phyloP scores from a whole-genome alignment of 2,797 vertebrate genomes.

The Furcifer pardalis region DNA sequence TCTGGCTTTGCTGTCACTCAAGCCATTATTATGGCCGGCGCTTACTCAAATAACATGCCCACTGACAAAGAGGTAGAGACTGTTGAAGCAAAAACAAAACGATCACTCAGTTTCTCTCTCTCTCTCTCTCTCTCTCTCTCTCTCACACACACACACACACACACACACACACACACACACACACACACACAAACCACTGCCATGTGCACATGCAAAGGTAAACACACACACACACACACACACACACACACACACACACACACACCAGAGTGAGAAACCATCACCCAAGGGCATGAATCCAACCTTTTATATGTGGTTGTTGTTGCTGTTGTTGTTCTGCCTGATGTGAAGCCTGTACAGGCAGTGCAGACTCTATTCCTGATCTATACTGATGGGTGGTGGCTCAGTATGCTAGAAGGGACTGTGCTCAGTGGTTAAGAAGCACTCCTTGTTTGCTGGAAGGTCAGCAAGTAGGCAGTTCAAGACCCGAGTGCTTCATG shows the following conservation, averaged over 20 bases:
- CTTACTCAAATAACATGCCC: constrained; percentile 83
- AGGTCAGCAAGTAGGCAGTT: no score
- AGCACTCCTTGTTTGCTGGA: no score
- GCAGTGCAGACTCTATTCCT: no score
- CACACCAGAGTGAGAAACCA: constrained; percentile 66
- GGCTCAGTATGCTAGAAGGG: neutral
- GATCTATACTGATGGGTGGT: neutral
- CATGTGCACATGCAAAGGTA: constrained; percentile 16
- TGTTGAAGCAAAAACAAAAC: constrained; percentile 50
- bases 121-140: no score
- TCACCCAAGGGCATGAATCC: constrained; percentile 62
- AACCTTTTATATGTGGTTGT: constrained; percentile 37
- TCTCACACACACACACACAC: no score
- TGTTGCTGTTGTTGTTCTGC: neutral
- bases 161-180: no score
- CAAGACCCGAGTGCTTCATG: no score
- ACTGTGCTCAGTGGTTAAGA: no score
- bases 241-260: no score
- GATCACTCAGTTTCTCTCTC: no score
- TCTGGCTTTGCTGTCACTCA: constrained; percentile 85
- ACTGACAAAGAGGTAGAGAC: constrained; percentile 68
- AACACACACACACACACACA: constrained; percentile 57
- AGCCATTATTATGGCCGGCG: constrained; percentile 80
- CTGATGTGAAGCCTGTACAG: no score
- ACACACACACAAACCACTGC: no score